Percentiles rank a stretch among this genome's conserved stretches.
These are phyloP conservation scores for Tympanuchus pallidicinctus DNA, from an alignment of 2,113 vertebrate species.

Conservation along the genomic window DNA sequence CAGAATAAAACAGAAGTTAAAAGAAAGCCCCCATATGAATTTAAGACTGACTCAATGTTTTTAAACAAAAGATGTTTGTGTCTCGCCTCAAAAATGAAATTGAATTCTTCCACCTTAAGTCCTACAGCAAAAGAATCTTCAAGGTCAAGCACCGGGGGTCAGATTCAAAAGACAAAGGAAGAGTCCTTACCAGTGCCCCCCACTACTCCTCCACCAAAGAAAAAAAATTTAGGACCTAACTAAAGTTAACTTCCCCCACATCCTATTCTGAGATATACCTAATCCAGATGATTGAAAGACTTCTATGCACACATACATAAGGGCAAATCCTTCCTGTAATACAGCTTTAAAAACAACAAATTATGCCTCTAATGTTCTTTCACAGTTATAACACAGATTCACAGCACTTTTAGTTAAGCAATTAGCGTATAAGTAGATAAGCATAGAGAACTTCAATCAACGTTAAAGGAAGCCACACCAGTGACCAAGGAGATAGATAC, in stretches of 20 bases:
- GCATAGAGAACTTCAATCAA: neutral
- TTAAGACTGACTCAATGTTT: neutral
- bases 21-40: neutral
- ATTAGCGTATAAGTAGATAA: neutral
- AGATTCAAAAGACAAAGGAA: neutral
- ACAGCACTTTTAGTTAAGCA: neutral
- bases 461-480: neutral
- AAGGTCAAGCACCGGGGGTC: neutral
- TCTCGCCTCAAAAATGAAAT: neutral
- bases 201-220: neutral
- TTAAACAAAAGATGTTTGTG: neutral
- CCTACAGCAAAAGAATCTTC: neutral
- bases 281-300: neutral
- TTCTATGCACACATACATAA: rapidly evolving
- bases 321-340: neutral
- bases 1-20: neutral
- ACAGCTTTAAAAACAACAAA: neutral
- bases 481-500: neutral
- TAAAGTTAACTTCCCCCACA: neutral
- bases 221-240: rapidly evolving
- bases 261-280: neutral
- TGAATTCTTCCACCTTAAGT: neutral
- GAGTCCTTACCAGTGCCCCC: rapidly evolving
- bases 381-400: neutral
- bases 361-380: neutral